Evolutionary conservation across 1,140 invertebrate species (phyloP).

Genomic region (Mercenaria mercenaria): DNA sequence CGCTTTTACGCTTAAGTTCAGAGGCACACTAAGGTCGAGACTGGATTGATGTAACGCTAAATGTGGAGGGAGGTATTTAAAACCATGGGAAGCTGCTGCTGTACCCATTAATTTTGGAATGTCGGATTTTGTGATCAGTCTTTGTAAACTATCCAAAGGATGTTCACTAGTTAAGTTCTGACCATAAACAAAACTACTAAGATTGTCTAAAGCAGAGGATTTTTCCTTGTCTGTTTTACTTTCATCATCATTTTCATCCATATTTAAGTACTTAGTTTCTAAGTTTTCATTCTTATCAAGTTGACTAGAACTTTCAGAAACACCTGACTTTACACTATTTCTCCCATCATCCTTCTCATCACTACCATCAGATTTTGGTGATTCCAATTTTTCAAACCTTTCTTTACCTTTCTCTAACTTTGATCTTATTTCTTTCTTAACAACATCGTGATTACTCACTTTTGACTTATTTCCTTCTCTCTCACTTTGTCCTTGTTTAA

Average conservation of each 20-base stretch:
- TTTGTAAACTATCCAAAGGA: slow-evolving; percentile 96
- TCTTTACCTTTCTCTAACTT: slow-evolving; percentile 22
- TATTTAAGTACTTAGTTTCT: slow-evolving; percentile 78
- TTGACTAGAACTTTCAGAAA: slow-evolving; percentile 54
- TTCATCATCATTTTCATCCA: slow-evolving; percentile 70
- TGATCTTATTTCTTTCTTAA: slow-evolving; percentile 47
- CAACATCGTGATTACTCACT: not conserved
- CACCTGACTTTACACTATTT: slow-evolving; percentile 43
- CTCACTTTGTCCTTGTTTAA: slow-evolving; percentile 28
- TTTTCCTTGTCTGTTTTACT: slow-evolving; percentile 37
- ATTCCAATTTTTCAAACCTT: not conserved
- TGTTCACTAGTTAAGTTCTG: slow-evolving; percentile 84
- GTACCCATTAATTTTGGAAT: slow-evolving; percentile 86
- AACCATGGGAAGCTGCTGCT: slow-evolving; percentile 33
- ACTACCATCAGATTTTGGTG: slow-evolving; percentile 3
- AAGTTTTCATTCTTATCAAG: slow-evolving; percentile 71
- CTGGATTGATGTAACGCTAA: slow-evolving; percentile 57
- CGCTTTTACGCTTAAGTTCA: slow-evolving; percentile 79
- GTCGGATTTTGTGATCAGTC: slow-evolving; percentile 97
- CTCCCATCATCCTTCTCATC: slow-evolving; percentile 56
- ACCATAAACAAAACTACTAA: slow-evolving; percentile 84
- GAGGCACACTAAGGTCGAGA: slow-evolving; percentile 67
- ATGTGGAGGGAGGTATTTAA: slow-evolving; percentile 64
- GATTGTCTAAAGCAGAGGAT: slow-evolving; percentile 81
- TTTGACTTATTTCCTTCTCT: not conserved